These are phyloP conservation scores for Stenotaenia linearis DNA, from an alignment of 2,888 invertebrate species.

Conservation along the genomic window DNA sequence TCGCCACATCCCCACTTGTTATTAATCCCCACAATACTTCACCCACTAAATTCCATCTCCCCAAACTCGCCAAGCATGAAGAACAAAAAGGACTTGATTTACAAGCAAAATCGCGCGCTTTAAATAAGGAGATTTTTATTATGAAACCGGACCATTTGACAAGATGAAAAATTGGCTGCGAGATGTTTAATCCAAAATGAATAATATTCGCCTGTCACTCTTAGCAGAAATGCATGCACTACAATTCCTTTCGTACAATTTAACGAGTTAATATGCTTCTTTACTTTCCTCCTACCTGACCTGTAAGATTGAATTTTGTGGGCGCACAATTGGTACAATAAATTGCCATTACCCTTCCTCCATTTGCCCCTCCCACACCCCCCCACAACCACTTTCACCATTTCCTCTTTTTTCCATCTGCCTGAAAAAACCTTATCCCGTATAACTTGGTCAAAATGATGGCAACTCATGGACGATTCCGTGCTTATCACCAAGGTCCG, in stretches of 20 bases:
- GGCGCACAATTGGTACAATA: not conserved
- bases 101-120: not conserved
- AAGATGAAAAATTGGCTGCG: not conserved
- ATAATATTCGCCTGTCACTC: not conserved
- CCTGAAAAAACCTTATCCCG: not conserved
- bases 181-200: not conserved
- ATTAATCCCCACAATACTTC: no score
- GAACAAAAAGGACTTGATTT: not conserved
- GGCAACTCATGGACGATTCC: not conserved
- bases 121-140: constrained; percentile 1
- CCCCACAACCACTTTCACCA: not conserved
- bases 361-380: not conserved
- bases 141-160: not conserved
- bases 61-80: not conserved
- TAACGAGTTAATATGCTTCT: not conserved
- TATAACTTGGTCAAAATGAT: constrained; percentile 4
- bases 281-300: not conserved
- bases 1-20: no score
- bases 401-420: not conserved
- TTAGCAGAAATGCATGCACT: not conserved
- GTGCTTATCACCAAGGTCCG: not conserved
- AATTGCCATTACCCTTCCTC: not conserved
- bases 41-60: not conserved
- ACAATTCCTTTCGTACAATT: not conserved
- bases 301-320: constrained; percentile 5